Evolutionary conservation across 2,888 invertebrate species (phyloP).

Genomic region (Caenorhabditis virilis): DNA sequence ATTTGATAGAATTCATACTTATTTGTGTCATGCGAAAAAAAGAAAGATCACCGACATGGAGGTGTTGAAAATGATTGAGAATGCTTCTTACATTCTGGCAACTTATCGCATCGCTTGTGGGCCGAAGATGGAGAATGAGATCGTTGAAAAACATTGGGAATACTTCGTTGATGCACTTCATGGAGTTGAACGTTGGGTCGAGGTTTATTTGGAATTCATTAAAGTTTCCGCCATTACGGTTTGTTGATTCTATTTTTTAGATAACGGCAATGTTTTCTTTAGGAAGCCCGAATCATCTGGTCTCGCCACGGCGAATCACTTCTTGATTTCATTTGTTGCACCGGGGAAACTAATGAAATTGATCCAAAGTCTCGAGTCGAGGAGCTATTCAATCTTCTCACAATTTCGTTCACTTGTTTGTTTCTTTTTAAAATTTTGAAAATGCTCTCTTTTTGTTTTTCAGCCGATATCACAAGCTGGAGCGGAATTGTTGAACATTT

Average conservation of each 20-base stretch:
- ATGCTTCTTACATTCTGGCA: slow-evolving; percentile 31
- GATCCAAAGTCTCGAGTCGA: no score
- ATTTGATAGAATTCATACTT: slow-evolving; percentile 34
- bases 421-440: no score
- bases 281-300: no score
- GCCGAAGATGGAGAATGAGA: slow-evolving; percentile 12
- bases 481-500: slow-evolving; percentile 29
- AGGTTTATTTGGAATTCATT: slow-evolving; percentile 15
- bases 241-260: no score
- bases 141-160: slow-evolving; percentile 20
- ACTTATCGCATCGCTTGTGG: slow-evolving; percentile 39
- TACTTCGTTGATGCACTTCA: slow-evolving; percentile 39
- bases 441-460: no score
- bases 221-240: neutral
- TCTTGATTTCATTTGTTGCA: no score
- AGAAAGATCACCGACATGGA: slow-evolving; percentile 39
- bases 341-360: no score
- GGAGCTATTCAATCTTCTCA: no score
- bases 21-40: slow-evolving; percentile 36
- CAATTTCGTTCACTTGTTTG: no score
- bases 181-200: slow-evolving; percentile 32
- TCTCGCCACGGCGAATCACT: no score
- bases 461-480: slow-evolving; percentile 30
- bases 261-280: no score
- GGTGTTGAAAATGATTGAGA: slow-evolving; percentile 16